These are phyloP conservation scores for Brachystomella parvula DNA, from an alignment of 1,140 invertebrate species.

Conservation along the genomic window DNA sequence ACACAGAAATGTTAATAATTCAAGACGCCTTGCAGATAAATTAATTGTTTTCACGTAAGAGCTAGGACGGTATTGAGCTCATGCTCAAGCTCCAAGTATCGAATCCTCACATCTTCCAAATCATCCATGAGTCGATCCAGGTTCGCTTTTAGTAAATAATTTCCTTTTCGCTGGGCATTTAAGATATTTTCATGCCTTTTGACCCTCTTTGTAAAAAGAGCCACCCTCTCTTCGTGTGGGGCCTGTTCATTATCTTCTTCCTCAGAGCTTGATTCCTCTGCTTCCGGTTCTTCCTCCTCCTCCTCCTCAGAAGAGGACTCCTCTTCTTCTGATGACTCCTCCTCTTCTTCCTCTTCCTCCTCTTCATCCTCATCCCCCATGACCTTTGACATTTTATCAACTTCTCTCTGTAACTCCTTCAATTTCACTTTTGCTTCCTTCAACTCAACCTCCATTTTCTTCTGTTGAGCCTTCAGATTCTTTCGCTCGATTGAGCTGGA, in stretches of 20 bases:
- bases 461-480: conserved; percentile 66
- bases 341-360: conserved; percentile 49
- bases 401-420: conserved; percentile 66
- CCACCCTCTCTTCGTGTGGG: conserved; percentile 41
- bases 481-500: conserved; percentile 68
- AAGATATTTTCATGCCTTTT: conserved; percentile 68
- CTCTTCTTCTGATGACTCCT: conserved; percentile 56
- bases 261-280: conserved; percentile 48
- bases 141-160: conserved; percentile 73
- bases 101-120: conserved; percentile 67
- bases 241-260: conserved; percentile 41
- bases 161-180: conserved; percentile 71
- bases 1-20: too few relatives aligned
- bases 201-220: conserved; percentile 28
- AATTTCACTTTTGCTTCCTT: conserved; percentile 47
- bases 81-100: conserved; percentile 63
- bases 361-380: conserved; percentile 58
- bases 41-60: conserved; percentile 43
- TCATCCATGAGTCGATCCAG: conserved; percentile 76
- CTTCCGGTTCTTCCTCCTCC: conserved; percentile 53
- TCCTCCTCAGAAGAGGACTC: conserved; percentile 51
- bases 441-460: conserved; percentile 65
- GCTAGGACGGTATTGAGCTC: conserved; percentile 72
- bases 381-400: conserved; percentile 73
- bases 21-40: too few relatives aligned